Base-by-base conservation (phyloP, 2,113 vertebrate species). In the Machaerirhynchus nigripectus region DNA sequence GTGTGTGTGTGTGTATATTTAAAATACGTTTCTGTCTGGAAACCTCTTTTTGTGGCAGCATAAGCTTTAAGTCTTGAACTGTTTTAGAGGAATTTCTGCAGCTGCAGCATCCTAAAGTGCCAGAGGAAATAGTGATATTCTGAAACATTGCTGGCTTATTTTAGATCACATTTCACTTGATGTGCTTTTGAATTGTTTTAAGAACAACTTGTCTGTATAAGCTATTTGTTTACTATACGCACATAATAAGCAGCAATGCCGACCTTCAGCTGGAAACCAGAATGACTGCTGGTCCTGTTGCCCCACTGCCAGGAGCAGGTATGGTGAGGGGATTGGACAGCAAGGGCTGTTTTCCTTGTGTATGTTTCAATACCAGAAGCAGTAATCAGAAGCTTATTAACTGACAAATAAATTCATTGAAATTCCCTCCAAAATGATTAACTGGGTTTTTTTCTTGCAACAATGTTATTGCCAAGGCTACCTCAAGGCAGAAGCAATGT, bases 121-220 rank as follows among this genome's bases (percentile, higher is more conserved):
- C 53, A 89, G 90, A 39, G 89, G 53, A 93, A 89, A 56, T 14
- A 55, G 18, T 15, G 46, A 74, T 91, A 83, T 57, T 64, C 46
- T 94, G 55, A 94, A 80, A 85, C n/a, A 42, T 52, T 76, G 40
- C 42, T 68, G 40, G 4, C 70, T 94, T 93, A 46, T 68, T 96
- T 93, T 89, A 82, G 63, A 68, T 94, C 70, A n/a, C 6, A 3
- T 91, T 84, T 89, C 81, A 90, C 13, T 90, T 52, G 49, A 68
- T 81, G 52, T 75, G 77, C 86, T 92, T 92, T 85, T 79, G 61
- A 68, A 88, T 82, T 88, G 49, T 84, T 88, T 93, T 87, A 90
- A 89, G 77, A 95, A 77, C 50, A 87, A 59, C 65, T 91, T 70
- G 42, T 75, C 73, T 89, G 30, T 74, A 14, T 93, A 65, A 95